Base-by-base conservation (phyloP, 2,797 vertebrate species). In the Oreonectes daqikongensis region DNA sequence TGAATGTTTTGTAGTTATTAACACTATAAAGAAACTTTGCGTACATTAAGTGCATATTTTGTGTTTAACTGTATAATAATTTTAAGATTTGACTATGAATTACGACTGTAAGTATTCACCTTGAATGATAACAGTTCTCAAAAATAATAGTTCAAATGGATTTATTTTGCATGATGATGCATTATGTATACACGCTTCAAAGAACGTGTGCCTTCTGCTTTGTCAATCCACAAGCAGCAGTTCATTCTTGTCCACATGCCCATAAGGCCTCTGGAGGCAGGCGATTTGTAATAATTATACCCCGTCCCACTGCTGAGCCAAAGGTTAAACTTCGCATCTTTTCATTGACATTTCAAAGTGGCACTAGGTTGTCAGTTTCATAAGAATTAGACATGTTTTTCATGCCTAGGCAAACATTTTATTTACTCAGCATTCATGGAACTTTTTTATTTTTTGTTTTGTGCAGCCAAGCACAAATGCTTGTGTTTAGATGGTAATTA, bases 291-390 rank as follows among this genome's bases (percentile, higher is more conserved):
- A 76, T 83, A 83, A 79, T 83, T 79, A 81, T 72, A 79, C 40
- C 42, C 57, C 38, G 8, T 69, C 77, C 69, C 59, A 80, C 65
- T 57, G 32, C 50, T 53, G 73, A 53, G 75, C 77, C 71, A 79
- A 72, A 86, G 83, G 84, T 88, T 88, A 82, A 85, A 83, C 30
- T 61, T n/a, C 60, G 70, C 72, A 35, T 18, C 72, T 73, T 81
- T 63, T 52, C 72, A 42, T 68, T 89, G 87, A 88, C 89, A 90
- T 91, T 91, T 90, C 67, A 80, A 87, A 86, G 80, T 87, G 80
- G 60, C 4, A 7, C 77, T 84, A 61, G 82, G 63, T 84, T 88
- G 83, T 60, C 57, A 80, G 78, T 87, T 84, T 73, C 80, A 79
- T 85, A 88, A 77, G 83, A 81, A 81, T 83, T 60, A 18, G 35